Evolutionary conservation across 2,113 vertebrate genomes (phyloP), one percentile per base, ranked within the genome.

Genomic region (Calypte anna): DNA sequence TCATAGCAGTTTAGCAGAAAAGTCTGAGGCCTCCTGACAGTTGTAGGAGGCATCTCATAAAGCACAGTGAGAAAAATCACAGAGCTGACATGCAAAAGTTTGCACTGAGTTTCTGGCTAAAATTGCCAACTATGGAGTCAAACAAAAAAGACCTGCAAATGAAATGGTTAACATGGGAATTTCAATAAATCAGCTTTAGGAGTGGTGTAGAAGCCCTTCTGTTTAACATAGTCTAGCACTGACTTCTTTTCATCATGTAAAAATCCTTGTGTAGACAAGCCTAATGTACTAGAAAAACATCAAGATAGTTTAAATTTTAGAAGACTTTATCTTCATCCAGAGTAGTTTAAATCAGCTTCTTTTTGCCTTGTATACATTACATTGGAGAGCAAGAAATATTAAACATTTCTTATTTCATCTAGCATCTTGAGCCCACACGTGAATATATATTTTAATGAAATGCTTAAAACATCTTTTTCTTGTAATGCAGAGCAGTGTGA

Each of bases 1-100:
- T 46, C 20, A 3, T 21, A 69, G 66, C 40, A 82, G 53, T 66
- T 81, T 72, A 91, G 61, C 54, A 79, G 27, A 73, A 63, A 76
- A 88, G 81, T 43, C 74, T 31, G 89, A 91, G 91, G 74, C 88
- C 90, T 64, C 40, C 73, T 94, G 90, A 88, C 94, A 95, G 82
- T 22, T 86, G 44, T 53, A 30, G 68, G 73, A 91, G 64, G n/a
- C 57, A 82, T 68, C 86, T 67, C 40, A 9, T 21, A 69, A 33
- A 81, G 69, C 61, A 73, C 2, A 0, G 73, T 31, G 76, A 95
- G 85, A 88, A 95, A 93, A 94, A 88, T 83, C 72, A 44, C 63
- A 68, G 38, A 77, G 53, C 36, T 63, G 44, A 91, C 36, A 4
- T 0, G 7, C 54, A 19, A 28, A 79, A 90, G 27, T 88, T 78